Evolutionary conservation across 2,113 vertebrate genomes (phyloP).

Genomic region (Todiramphus chloris): DNA sequence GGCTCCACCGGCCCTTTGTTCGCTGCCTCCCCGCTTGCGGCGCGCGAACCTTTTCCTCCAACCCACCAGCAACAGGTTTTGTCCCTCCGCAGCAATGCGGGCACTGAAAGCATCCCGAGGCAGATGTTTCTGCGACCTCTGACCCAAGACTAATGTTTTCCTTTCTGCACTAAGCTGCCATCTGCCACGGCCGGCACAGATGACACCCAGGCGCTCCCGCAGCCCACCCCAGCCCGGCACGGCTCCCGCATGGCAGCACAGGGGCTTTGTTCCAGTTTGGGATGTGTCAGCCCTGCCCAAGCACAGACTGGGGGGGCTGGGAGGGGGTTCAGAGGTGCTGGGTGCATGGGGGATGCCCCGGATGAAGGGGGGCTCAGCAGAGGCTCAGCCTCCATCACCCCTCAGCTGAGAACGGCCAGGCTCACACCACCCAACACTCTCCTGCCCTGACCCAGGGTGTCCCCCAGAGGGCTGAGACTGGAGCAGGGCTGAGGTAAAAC

Average conservation of each 20-base stretch:
- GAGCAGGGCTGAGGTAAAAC: background rate
- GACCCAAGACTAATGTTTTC: slow-evolving; percentile 85
- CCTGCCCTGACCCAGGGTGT: fast-evolving
- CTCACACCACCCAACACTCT: background rate
- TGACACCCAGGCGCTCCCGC: background rate
- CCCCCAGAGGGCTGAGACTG: fast-evolving
- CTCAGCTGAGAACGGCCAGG: background rate
- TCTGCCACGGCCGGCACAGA: slow-evolving; percentile 81
- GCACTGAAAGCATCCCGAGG: slow-evolving; percentile 75
- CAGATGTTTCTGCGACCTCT: slow-evolving; percentile 93
- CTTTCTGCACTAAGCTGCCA: slow-evolving; percentile 84
- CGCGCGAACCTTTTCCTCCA: background rate
- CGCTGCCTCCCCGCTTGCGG: background rate
- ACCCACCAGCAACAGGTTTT: slow-evolving; percentile 76
- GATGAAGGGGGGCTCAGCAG: too few relatives aligned
- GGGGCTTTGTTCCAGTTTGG: background rate
- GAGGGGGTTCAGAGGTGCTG: background rate
- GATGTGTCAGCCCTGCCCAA: background rate
- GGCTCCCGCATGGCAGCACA: background rate
- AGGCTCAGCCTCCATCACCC: background rate
- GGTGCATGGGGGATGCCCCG: background rate
- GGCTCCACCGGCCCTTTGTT: background rate
- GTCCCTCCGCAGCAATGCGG: slow-evolving; percentile 76
- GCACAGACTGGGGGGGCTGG: fast-evolving
- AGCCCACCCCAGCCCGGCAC: background rate